These are phyloP conservation scores for Elymnias hypermnestra DNA, from an alignment of 1,140 invertebrate genomes.

Conservation along the genomic window DNA sequence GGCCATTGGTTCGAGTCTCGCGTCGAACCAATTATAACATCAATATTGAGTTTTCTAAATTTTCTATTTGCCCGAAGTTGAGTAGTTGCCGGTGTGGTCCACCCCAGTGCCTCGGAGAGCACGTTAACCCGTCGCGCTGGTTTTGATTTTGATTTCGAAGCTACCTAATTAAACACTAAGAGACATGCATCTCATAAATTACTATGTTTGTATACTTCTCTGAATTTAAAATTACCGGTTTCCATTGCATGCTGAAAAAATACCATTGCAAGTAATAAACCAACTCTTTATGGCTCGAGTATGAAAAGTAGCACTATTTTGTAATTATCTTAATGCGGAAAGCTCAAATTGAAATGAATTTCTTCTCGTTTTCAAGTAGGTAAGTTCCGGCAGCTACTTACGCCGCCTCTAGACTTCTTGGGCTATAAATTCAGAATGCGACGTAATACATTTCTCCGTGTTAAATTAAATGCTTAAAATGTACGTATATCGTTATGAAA, in stretches of 20 bases:
- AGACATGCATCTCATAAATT: slow-evolving; percentile 1
- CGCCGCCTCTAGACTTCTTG: slow-evolving; percentile 13
- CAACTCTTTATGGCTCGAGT: slow-evolving; percentile 8
- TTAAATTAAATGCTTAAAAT: slow-evolving; percentile 1
- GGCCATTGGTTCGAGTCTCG: too few relatives aligned
- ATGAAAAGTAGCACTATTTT: slow-evolving; percentile 20
- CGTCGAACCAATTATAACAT: too few relatives aligned
- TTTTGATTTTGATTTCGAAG: too few relatives aligned
- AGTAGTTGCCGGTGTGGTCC: too few relatives aligned
- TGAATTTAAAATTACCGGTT: slow-evolving; percentile 5
- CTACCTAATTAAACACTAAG: slow-evolving; percentile 1
- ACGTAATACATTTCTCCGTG: slow-evolving; percentile 1
- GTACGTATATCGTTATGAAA: too few relatives aligned
- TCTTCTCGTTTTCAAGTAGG: slow-evolving; percentile 19
- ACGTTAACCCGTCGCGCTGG: too few relatives aligned
- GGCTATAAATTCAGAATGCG: slow-evolving; percentile 22
- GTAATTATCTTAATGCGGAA: slow-evolving; percentile 19
- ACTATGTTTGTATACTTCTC: background rate
- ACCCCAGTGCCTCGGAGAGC: too few relatives aligned
- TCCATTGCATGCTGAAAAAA: background rate
- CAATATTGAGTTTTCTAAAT: too few relatives aligned
- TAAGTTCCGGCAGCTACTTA: slow-evolving; percentile 19
- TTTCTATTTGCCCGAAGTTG: too few relatives aligned
- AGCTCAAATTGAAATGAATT: slow-evolving; percentile 26
- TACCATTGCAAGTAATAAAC: slow-evolving; percentile 7